Percentiles rank a stretch among this genome's conserved stretches.
These are phyloP conservation scores for Procavia capensis DNA, from an alignment of 2,113 vertebrate species.

Conservation along the genomic window DNA sequence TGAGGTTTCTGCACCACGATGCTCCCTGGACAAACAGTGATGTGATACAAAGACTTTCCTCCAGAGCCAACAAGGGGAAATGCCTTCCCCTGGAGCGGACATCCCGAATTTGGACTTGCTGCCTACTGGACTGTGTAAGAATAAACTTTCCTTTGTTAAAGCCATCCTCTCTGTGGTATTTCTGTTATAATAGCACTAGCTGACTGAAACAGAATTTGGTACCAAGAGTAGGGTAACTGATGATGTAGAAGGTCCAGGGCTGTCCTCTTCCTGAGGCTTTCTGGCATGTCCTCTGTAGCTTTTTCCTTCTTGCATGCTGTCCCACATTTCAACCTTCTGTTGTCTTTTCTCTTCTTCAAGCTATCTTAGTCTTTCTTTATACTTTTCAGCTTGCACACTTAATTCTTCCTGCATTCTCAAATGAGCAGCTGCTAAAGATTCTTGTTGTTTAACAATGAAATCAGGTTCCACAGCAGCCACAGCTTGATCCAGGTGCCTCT, in stretches of 20 bases:
- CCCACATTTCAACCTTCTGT: slow-evolving; percentile 95
- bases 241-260: slow-evolving; percentile 86
- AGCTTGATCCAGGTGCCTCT: too few species aligned
- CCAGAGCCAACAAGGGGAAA: too few species aligned
- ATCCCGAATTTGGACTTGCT: too few species aligned
- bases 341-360: slow-evolving; percentile 94
- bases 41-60: too few species aligned
- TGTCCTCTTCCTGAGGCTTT: slow-evolving; percentile 85
- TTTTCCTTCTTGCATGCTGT: slow-evolving; percentile 94
- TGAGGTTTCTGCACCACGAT: too few species aligned
- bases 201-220: too few species aligned
- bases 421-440: slow-evolving; percentile 93
- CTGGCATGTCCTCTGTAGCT: slow-evolving; percentile 88
- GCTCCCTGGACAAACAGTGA: too few species aligned
- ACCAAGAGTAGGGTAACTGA: slow-evolving; percentile 62
- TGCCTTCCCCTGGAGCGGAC: too few species aligned
- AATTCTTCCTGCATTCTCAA: slow-evolving; percentile 94
- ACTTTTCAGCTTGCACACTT: slow-evolving; percentile 91
- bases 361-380: slow-evolving; percentile 94
- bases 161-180: too few species aligned
- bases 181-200: too few species aligned
- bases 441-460: slow-evolving; percentile 89
- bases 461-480: slow-evolving; percentile 91
- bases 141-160: too few species aligned
- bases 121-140: too few species aligned